Conservation (phyloP, 2,797 vertebrate genomes). For the Urosaurus nigricauda region DNA sequence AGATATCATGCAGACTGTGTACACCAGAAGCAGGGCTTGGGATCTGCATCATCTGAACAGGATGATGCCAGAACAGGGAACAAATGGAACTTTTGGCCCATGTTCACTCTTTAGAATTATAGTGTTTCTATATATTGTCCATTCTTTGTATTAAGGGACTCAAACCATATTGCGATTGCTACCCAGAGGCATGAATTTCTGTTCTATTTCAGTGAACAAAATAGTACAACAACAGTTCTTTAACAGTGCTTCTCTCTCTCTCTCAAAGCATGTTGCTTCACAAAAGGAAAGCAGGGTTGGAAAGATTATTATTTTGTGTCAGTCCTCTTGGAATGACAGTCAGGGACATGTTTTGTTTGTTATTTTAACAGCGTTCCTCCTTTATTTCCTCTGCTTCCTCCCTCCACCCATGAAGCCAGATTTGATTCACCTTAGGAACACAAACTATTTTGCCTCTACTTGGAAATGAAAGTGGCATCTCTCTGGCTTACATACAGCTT, state of each 20-base stretch:
- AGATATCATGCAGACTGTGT: too few species aligned
- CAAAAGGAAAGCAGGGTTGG: not conserved
- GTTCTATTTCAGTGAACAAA: not conserved
- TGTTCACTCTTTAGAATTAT: not conserved
- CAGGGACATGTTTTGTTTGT: not conserved
- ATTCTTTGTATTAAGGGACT: not conserved
- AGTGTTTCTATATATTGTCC: conserved; percentile 10
- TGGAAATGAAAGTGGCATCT: not conserved
- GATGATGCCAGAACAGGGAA: too few species aligned
- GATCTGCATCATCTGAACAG: too few species aligned
- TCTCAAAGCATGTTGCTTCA: not conserved
- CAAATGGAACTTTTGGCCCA: too few species aligned
- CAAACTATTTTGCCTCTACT: conserved; percentile 13
- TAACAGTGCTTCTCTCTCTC: not conserved
- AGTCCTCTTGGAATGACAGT: conserved; percentile 36
- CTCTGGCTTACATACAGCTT: not conserved
- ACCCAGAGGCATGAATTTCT: not conserved
- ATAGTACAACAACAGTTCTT: not conserved
- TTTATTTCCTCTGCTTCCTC: not conserved
- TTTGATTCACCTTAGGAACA: conserved; percentile 7
- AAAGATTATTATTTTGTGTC: conserved; percentile 30
- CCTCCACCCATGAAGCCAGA: not conserved
- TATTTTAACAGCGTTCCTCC: conserved; percentile 15
- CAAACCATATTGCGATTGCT: not conserved
- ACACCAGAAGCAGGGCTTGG: too few species aligned